These are phyloP conservation scores for Loriculus beryllinus DNA, from an alignment of 2,797 vertebrate genomes.

Conservation along the genomic window DNA sequence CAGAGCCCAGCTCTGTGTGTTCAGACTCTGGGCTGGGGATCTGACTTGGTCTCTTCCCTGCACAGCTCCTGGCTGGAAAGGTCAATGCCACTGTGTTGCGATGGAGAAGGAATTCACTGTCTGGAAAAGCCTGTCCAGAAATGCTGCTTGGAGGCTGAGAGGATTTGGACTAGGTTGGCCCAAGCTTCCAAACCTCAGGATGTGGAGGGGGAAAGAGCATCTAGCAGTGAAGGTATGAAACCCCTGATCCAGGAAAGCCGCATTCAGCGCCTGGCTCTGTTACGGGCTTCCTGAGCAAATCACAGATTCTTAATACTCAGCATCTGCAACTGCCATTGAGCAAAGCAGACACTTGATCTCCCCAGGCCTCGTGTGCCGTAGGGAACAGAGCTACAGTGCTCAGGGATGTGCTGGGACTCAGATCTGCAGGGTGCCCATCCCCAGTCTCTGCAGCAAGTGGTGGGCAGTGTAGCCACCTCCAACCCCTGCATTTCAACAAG, in stretches of 20 bases:
- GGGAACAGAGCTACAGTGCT: neutral
- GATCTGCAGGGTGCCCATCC: neutral
- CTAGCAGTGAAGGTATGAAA: neutral
- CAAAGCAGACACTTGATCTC: neutral
- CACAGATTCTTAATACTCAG: neutral
- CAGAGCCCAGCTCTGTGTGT: neutral
- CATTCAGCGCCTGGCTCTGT: neutral
- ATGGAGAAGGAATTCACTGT: neutral
- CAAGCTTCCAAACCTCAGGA: neutral
- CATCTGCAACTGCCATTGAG: neutral
- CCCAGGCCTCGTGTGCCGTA: rapidly evolving
- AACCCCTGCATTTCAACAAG: neutral
- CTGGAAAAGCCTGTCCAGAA: neutral
- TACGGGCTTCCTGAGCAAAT: neutral
- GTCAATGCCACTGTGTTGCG: neutral
- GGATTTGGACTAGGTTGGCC: neutral
- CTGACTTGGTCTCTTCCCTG: neutral
- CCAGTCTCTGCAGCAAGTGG: neutral
- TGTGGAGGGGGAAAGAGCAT: neutral
- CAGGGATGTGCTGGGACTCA: neutral
- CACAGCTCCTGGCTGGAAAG: neutral
- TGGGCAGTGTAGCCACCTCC: neutral
- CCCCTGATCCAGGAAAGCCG: neutral
- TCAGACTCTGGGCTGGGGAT: neutral
- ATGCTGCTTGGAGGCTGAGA: neutral